These are phyloP conservation scores for Bellardia bayeri DNA, from an alignment of 2,888 invertebrate species.

Conservation along the genomic window DNA sequence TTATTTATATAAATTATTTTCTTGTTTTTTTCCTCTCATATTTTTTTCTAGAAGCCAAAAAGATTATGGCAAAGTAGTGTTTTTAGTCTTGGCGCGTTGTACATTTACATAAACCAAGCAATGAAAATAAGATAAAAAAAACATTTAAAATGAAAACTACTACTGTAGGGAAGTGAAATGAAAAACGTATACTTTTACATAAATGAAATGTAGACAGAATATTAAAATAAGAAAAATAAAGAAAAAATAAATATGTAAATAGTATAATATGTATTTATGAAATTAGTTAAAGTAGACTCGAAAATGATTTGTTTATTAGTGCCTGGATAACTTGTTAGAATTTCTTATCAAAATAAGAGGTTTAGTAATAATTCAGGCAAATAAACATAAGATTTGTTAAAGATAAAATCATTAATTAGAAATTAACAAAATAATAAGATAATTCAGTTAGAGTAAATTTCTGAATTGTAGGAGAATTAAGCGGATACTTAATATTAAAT, in stretches of 20 bases:
- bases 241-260: not conserved
- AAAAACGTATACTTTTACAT: not conserved
- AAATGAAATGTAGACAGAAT: not conserved
- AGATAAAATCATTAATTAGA: not conserved
- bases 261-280: not conserved
- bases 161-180: not conserved
- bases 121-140: conserved; percentile 6
- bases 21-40: not conserved
- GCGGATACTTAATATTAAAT: not conserved
- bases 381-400: not conserved
- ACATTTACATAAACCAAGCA: conserved; percentile 37
- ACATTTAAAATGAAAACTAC: conserved; percentile 7
- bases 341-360: not conserved
- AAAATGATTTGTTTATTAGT: not conserved
- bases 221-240: not conserved
- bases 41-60: conserved; percentile 22
- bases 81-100: conserved; percentile 34
- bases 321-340: not conserved
- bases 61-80: conserved; percentile 57
- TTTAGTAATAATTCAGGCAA: not conserved
- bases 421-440: not conserved
- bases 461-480: not conserved
- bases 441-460: no score
- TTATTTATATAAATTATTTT: conserved; percentile 25
- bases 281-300: not conserved